These are phyloP conservation scores for Silurus glanis DNA, from an alignment of 2,113 vertebrate species.

Conservation along the genomic window DNA sequence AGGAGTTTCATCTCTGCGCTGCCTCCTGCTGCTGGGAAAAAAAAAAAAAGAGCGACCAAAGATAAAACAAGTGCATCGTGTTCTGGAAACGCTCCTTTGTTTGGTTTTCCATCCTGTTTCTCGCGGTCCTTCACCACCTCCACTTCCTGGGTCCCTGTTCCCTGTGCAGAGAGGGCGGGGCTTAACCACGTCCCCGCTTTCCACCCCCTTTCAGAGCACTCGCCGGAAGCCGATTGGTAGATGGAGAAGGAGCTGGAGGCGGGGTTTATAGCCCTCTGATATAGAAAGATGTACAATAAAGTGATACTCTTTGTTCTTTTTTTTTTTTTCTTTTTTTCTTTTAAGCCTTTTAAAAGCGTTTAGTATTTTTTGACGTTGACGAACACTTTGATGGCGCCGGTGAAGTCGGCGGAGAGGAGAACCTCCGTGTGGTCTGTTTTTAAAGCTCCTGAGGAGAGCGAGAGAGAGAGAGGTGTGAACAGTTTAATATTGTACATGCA, in stretches of 20 bases:
- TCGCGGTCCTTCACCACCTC: conserved; percentile 46
- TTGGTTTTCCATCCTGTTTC: neutral
- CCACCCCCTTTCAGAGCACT: conserved; percentile 48
- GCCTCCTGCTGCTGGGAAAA: neutral
- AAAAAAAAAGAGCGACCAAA: conserved; percentile 52
- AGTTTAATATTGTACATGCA: neutral
- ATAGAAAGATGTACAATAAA: conserved; percentile 8
- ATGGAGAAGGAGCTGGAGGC: conserved; percentile 25
- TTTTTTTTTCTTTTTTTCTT: neutral
- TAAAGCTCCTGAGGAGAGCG: conserved; percentile 76
- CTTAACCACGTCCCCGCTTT: conserved; percentile 32
- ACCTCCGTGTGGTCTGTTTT: conserved; percentile 95
- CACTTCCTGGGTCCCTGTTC: conserved; percentile 55
- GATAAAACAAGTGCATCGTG: conserved; percentile 45
- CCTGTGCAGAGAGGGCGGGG: conserved; percentile 30
- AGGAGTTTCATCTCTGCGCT: neutral
- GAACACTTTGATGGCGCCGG: conserved; percentile 98
- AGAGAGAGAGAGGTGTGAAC: neutral
- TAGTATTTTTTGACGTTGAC: conserved; percentile 92
- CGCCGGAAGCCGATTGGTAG: conserved; percentile 53
- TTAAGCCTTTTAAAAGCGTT: conserved; percentile 47
- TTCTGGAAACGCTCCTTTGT: neutral
- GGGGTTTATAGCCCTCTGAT: conserved; percentile 31
- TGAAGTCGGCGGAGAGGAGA: conserved; percentile 96
- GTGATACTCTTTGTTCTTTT: conserved; percentile 20